Evolutionary conservation across 2,888 invertebrate genomes (phyloP), one percentile per base, ranked within the genome.

Genomic region (Pollenia angustigena): DNA sequence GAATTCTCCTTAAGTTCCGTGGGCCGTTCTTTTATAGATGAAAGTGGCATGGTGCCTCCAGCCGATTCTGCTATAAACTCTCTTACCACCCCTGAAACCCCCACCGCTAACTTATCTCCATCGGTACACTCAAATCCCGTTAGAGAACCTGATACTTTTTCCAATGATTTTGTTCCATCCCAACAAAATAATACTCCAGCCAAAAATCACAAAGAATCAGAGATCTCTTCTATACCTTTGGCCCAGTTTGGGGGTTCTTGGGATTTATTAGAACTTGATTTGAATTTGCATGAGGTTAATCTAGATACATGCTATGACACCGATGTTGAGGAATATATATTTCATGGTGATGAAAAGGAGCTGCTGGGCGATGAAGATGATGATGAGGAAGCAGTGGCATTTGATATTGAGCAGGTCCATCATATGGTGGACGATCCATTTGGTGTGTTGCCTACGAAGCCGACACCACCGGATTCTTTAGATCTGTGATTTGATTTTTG

Each of bases 61-160:
- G 60, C 23, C 8, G 89, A 89, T 66, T 89, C 90, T 10, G 88
- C 89, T 2, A 88, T 89, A 68, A 88, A 88, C 23, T 92, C 93
- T 12, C 89, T 93, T 68, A 93, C 93, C 89, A 96, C 96, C 6
- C 96, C 96, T 10, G 96, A 96, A 89, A 96, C 96, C 4, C 96
- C 96, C 32, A 92, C 92, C 32, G 95, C 96, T 16, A 96, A 96
- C 91, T 94, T 96, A 16, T 94, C 94, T 68, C 94, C 94, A 76
- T 92, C 93, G 16, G 89, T 90, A 4, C 69, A 62, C 9, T 95
- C 92, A 48, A 90, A 91, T 88, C 86, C 69, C 2, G 3, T 76
- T 14, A 74, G 81, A 14, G 87, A 88, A 14, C 95, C 95, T 3
- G 95, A 95, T 91, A 94, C 95, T 10, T 95, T 95, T 89, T 95